Conservation (phyloP, 1,140 invertebrate genomes). For the Proales similis region DNA sequence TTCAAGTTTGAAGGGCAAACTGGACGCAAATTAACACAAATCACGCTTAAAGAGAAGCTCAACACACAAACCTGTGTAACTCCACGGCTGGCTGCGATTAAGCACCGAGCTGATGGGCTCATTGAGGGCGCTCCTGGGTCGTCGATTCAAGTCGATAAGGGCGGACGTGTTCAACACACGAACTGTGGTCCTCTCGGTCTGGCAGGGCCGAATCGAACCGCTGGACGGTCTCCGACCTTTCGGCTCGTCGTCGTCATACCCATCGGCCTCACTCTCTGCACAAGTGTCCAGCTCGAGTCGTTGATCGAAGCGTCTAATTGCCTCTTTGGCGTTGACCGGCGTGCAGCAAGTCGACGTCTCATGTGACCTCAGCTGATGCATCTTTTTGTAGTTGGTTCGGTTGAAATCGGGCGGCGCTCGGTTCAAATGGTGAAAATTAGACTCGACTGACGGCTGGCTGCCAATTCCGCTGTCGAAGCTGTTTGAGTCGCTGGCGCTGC, state of each 20-base stretch:
- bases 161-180: neutral
- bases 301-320: neutral
- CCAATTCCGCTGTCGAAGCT: slow-evolving; percentile 23
- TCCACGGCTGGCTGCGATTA: no score
- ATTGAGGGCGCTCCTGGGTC: neutral
- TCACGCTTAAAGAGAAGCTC: neutral
- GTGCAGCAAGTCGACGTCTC: no score
- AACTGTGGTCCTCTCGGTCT: slow-evolving; percentile 11
- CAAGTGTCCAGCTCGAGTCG: slow-evolving; percentile 27
- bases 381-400: no score
- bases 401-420: no score
- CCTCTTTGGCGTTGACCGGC: neutral
- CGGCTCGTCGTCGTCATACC: slow-evolving; percentile 8
- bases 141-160: neutral
- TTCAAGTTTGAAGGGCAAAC: slow-evolving; percentile 22
- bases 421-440: no score
- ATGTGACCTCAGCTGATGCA: no score
- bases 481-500: slow-evolving; percentile 23
- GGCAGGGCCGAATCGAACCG: slow-evolving; percentile 5
- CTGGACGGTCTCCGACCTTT: slow-evolving; percentile 34
- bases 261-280: slow-evolving; percentile 26
- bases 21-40: slow-evolving; percentile 12
- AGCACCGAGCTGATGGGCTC: no score
- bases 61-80: neutral
- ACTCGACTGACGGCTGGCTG: slow-evolving; percentile 25